A percentile compares a stretch with the other conserved stretches of the same genome.
Evolutionary conservation across 2,797 vertebrate species (phyloP).

Genomic region (Oophaga sylvatica): DNA sequence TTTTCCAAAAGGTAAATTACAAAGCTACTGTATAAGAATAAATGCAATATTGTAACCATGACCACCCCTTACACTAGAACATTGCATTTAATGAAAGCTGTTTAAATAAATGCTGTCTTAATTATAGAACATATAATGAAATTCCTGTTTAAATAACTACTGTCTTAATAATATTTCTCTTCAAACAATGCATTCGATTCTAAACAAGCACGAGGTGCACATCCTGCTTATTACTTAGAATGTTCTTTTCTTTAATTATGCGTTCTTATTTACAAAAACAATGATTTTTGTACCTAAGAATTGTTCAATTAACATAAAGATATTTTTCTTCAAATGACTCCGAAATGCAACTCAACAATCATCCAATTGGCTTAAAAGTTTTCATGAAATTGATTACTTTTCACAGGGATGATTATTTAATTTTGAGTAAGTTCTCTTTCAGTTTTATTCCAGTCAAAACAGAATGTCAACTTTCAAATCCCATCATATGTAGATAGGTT

Average conservation of each 20-base stretch:
- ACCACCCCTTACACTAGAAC: not conserved
- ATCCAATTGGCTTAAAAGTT: not conserved
- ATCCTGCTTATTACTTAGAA: not conserved
- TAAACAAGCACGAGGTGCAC: not conserved
- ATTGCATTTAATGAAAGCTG: constrained; percentile 24
- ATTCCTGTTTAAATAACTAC: constrained; percentile 46
- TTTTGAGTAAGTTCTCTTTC: not conserved
- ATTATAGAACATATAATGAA: constrained; percentile 37
- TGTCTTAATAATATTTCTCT: constrained; percentile 27
- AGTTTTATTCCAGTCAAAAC: not conserved
- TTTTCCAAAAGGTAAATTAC: constrained; percentile 52
- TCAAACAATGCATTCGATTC: constrained; percentile 21
- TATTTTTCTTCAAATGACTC: not conserved
- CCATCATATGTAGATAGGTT: too few species aligned
- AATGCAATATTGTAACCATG: constrained; percentile 38
- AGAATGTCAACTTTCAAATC: not conserved
- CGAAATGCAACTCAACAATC: not conserved
- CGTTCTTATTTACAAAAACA: constrained; percentile 22
- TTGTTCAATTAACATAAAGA: not conserved
- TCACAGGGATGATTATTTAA: not conserved
- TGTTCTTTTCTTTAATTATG: not conserved
- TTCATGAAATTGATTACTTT: not conserved
- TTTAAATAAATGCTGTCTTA: constrained; percentile 40
- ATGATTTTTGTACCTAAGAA: constrained; percentile 19
- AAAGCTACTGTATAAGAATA: constrained; percentile 38